These are phyloP conservation scores for Holacanthella duospinosa DNA, from an alignment of 2,888 invertebrate species.

Conservation along the genomic window DNA sequence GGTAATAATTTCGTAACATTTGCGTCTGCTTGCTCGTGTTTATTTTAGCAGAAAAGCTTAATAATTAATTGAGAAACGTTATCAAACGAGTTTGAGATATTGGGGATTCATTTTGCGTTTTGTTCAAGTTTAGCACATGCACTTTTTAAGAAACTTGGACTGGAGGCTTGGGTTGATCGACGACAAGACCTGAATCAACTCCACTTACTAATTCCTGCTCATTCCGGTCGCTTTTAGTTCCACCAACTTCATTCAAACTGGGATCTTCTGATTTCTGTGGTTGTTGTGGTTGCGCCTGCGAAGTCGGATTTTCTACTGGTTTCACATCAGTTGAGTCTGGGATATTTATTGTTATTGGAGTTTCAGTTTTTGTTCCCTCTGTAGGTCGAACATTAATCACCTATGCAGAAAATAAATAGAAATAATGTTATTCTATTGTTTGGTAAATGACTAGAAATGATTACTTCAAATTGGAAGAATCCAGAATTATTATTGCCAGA, in stretches of 20 bases:
- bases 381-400: conserved; percentile 31
- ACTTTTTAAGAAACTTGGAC: conserved; percentile 1
- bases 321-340: conserved; percentile 8
- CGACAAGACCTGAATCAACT: conserved; percentile 29
- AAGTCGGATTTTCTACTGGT: conserved; percentile 5
- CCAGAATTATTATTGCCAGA: conserved; percentile 30
- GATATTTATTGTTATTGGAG: conserved; percentile 1
- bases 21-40: no score
- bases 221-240: conserved; percentile 3
- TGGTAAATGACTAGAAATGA: background rate
- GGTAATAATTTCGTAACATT: no score
- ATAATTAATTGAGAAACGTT: no score
- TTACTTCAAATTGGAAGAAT: conserved; percentile 35
- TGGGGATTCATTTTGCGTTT: no score
- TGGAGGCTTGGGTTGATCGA: conserved; percentile 1
- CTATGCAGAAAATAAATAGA: conserved; percentile 11
- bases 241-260: conserved; percentile 31
- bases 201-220: conserved; percentile 27
- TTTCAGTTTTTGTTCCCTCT: conserved; percentile 5
- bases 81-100: no score
- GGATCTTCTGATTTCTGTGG: conserved; percentile 25
- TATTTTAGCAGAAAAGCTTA: no score
- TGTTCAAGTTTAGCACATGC: background rate
- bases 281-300: conserved; percentile 5
- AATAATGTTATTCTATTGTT: conserved; percentile 3